Evolutionary conservation across 2,888 invertebrate genomes (phyloP).

Genomic region (Oscheius myriophilus): DNA sequence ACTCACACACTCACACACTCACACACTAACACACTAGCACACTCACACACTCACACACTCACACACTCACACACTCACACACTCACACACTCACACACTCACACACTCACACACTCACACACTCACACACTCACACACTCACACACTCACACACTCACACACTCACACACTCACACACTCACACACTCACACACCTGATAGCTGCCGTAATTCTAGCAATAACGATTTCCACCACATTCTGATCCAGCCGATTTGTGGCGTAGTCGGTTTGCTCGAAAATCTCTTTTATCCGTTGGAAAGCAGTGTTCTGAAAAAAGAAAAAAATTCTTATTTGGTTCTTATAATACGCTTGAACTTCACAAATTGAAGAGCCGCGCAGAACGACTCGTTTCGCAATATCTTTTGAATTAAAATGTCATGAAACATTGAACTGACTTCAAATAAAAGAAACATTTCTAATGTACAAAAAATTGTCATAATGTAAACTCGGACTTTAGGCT

Average conservation of each 20-base stretch:
- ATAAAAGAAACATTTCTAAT: no score
- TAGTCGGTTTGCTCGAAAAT: slow-evolving; percentile 87
- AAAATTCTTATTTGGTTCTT: neutral
- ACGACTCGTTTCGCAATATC: no score
- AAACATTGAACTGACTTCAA: no score
- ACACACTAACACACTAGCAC: no score
- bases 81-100: neutral
- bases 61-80: no score
- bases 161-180: no score
- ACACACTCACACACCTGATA: slow-evolving; percentile 78
- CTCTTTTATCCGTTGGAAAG: slow-evolving; percentile 79
- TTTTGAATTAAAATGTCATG: no score
- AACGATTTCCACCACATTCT: slow-evolving; percentile 93
- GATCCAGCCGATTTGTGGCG: slow-evolving; percentile 78
- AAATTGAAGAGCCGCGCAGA: no score
- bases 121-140: neutral
- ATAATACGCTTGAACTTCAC: neutral
- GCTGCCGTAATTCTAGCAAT: slow-evolving; percentile 89
- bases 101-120: no score
- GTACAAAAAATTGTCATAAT: no score
- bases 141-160: neutral
- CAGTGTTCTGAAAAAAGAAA: slow-evolving; percentile 75
- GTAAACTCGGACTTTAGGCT: no score
- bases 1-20: neutral
- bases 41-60: no score